Conservation (phyloP, 2,888 invertebrate species). For the Lasioglossum marginatum region DNA sequence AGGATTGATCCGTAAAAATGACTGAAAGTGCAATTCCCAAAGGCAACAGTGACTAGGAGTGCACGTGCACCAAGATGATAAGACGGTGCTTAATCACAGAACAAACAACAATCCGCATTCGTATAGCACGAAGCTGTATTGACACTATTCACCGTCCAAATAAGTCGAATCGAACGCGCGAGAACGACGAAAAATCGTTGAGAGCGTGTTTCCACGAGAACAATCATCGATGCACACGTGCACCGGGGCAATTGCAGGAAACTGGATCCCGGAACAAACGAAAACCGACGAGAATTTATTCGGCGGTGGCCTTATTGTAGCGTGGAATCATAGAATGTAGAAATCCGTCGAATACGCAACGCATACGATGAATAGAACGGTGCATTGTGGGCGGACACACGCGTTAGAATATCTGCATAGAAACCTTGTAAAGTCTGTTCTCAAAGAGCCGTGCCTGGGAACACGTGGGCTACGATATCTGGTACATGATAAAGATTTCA, state of each 20-base stretch:
- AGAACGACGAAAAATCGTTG: not conserved
- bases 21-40: not conserved
- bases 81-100: not conserved
- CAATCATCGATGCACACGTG: not conserved
- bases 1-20: not conserved
- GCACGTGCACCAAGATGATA: conserved; percentile 6
- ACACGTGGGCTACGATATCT: conserved; percentile 69
- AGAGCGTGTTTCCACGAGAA: not conserved
- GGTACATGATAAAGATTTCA: conserved; percentile 69
- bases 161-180: not conserved
- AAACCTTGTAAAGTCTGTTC: conserved; percentile 57
- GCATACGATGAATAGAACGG: conserved; percentile 40
- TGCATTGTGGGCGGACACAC: conserved; percentile 58
- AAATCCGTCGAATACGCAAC: conserved; percentile 51
- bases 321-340: conserved; percentile 34
- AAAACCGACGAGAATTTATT: conserved; percentile 7
- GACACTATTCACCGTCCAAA: not conserved
- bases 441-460: conserved; percentile 43
- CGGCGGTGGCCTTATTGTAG: conserved; percentile 8
- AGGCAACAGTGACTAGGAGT: not conserved
- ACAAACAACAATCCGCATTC: not conserved
- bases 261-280: conserved; percentile 15
- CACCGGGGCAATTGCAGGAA: not conserved
- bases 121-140: not conserved
- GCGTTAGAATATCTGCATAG: conserved; percentile 61